Evolutionary conservation across 2,797 vertebrate genomes (phyloP).

Genomic region (Paedocypris micromegethes): DNA sequence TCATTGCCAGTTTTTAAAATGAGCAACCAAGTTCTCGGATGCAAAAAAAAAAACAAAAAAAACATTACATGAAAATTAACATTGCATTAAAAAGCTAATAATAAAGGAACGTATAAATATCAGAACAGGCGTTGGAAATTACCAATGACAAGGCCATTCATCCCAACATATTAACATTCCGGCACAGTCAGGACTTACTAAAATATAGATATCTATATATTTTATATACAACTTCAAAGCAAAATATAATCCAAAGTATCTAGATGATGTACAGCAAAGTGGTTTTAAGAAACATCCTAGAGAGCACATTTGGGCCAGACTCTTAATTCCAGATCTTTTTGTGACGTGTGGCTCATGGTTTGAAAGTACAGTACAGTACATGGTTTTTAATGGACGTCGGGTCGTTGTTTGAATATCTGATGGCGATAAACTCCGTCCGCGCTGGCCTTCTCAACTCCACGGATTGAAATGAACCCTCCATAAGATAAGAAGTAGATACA

Average conservation of each 20-base stretch:
- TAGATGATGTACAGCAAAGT: conserved; percentile 21
- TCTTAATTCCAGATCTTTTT: too few relatives aligned
- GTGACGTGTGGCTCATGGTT: conserved; percentile 9
- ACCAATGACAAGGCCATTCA: conserved; percentile 4
- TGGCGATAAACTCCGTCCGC: conserved; percentile 7
- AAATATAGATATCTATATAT: conserved; percentile 42
- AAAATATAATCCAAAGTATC: conserved; percentile 40
- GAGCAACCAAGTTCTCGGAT: too few relatives aligned
- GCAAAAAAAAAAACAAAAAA: too few relatives aligned
- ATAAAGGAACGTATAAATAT: neutral
- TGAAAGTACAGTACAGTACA: conserved; percentile 6
- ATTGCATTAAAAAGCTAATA: neutral
- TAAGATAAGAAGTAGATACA: too few relatives aligned
- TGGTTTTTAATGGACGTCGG: conserved; percentile 4
- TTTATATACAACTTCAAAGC: conserved; percentile 42
- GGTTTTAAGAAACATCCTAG: too few relatives aligned
- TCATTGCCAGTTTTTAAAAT: too few relatives aligned
- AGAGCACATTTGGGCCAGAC: too few relatives aligned
- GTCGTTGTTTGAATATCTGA: conserved; percentile 19
- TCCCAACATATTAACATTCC: conserved; percentile 19
- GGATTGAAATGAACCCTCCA: conserved; percentile 3
- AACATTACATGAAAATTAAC: too few relatives aligned
- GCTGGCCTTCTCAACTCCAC: neutral
- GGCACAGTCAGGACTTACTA: conserved; percentile 32
- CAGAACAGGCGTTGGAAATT: neutral